Conservation (phyloP, 2,888 invertebrate genomes). For the Sinodicranocentrus sp. region DNA sequence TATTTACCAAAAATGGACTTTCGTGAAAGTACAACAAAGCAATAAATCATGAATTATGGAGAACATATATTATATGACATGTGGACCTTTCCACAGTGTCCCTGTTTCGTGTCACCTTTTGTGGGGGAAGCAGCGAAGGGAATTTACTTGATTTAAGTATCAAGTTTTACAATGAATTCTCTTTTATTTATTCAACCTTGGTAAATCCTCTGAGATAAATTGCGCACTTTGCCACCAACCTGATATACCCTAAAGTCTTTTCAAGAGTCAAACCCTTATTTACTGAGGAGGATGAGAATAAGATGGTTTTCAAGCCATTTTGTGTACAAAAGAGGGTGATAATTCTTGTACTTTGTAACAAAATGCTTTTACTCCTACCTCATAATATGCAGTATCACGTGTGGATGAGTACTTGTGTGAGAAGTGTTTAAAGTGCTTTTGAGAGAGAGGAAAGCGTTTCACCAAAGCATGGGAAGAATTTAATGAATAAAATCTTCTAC, state of each 20-base stretch:
- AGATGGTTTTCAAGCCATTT: no score
- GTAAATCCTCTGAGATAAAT: conserved; percentile 31
- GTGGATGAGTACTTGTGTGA: background rate
- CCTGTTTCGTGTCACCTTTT: no score
- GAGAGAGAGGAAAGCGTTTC: background rate
- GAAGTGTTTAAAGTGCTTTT: no score
- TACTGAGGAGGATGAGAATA: no score
- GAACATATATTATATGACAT: no score
- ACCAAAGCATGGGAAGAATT: conserved; percentile 3
- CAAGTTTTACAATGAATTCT: background rate
- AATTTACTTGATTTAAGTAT: no score
- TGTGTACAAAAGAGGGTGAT: background rate
- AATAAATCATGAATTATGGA: no score
- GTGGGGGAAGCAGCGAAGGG: no score
- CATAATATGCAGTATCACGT: conserved; percentile 18
- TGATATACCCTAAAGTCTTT: no score
- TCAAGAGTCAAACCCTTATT: no score
- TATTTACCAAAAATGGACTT: background rate
- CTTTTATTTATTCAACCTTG: conserved; percentile 38
- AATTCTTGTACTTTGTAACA: conserved; percentile 30
- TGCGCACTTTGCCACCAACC: background rate
- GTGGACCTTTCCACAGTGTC: no score
- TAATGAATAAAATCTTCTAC: conserved; percentile 1
- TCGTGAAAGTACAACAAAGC: no score
- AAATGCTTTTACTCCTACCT: background rate